phyloP scores from a whole-genome alignment of 2,797 vertebrate genomes.

The Falco biarmicus region DNA sequence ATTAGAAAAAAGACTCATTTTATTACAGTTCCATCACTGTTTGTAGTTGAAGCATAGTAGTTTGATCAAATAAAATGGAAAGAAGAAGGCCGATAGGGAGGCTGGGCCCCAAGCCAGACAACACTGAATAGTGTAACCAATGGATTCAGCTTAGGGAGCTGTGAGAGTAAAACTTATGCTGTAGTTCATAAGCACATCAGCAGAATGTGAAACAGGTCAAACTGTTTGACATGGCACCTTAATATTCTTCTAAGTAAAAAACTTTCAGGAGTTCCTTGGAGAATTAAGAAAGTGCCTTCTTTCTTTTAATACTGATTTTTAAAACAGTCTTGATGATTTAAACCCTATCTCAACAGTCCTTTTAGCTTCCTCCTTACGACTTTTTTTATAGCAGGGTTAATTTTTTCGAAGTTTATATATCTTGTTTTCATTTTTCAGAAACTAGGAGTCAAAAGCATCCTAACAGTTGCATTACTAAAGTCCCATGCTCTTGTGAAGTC shows the following conservation, averaged over 20 bases:
- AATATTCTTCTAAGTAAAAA: too few relatives aligned
- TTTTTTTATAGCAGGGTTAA: background rate
- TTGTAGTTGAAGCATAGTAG: background rate
- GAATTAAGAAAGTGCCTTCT: too few relatives aligned
- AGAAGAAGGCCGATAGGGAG: background rate
- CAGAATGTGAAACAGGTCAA: too few relatives aligned
- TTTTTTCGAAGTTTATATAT: background rate
- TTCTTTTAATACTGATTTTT: background rate
- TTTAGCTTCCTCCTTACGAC: too few relatives aligned
- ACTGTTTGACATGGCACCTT: too few relatives aligned
- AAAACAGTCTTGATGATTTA: background rate
- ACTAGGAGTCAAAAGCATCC: background rate
- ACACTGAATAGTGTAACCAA: background rate
- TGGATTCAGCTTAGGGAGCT: background rate
- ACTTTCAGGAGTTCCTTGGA: too few relatives aligned
- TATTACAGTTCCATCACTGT: background rate
- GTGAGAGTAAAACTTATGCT: background rate
- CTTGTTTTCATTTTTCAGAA: background rate
- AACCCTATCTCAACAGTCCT: background rate
- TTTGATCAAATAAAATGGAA: background rate
- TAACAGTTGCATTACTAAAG: background rate
- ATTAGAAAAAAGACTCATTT: background rate
- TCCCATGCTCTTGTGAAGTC: background rate
- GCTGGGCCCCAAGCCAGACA: background rate
- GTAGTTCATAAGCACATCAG: background rate